Evolutionary conservation across 2,113 vertebrate genomes (phyloP).

Genomic region (Sigmodon hispidus): DNA sequence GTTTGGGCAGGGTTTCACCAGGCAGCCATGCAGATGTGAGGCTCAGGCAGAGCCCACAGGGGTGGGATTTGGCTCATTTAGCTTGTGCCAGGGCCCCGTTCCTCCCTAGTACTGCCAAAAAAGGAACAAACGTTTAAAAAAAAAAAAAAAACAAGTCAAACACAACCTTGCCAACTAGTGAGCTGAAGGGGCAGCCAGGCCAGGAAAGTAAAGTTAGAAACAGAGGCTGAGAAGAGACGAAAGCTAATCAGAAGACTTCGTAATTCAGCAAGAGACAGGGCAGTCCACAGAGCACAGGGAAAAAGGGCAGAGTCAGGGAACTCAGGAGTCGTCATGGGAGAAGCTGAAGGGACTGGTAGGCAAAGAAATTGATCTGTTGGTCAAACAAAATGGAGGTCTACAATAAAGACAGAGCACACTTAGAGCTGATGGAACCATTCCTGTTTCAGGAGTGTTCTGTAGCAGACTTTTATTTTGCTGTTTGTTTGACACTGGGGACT

Average conservation of each 20-base stretch:
- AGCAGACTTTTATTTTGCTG: not conserved
- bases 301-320: not conserved
- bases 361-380: not conserved
- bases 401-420: not conserved
- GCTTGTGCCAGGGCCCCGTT: not conserved
- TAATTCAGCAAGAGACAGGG: not conserved
- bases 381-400: not conserved
- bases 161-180: not conserved
- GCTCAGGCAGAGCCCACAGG: not conserved
- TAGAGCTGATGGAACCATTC: too few species aligned
- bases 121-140: not conserved
- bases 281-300: not conserved
- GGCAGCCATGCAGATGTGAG: not conserved
- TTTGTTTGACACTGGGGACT: not conserved
- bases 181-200: not conserved
- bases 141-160: not conserved
- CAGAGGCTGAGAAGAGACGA: not conserved
- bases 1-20: not conserved
- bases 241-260: not conserved
- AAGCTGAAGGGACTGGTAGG: not conserved
- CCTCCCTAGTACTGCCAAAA: not conserved
- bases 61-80: not conserved
- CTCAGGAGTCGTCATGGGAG: not conserved
- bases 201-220: not conserved
- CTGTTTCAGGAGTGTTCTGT: not conserved